Conservation (phyloP, 2,888 invertebrate genomes). For the Erebia palarica region DNA sequence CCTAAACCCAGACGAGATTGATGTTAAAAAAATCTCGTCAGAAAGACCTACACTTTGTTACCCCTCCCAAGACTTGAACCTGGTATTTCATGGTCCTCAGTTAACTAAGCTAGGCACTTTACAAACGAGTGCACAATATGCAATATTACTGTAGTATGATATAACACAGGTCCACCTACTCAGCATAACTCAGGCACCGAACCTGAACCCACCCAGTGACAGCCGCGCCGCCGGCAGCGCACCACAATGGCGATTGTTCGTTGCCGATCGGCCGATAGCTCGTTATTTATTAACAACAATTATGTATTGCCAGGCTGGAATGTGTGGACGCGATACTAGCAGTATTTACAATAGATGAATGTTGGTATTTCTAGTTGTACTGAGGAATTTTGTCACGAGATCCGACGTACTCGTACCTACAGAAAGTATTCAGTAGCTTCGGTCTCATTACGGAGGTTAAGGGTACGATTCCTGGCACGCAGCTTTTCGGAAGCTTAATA, state of each 20-base stretch:
- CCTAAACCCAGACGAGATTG: no score
- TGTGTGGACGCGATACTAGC: constrained; percentile 42
- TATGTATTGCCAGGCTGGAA: constrained; percentile 44
- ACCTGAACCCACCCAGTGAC: constrained; percentile 62
- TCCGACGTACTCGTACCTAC: no score
- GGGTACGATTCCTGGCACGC: no score
- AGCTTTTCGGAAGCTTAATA: no score
- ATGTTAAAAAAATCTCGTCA: no score
- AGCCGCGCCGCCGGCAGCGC: constrained; percentile 65
- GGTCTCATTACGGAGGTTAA: no score
- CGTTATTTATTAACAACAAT: constrained; percentile 63
- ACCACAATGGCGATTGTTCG: constrained; percentile 76
- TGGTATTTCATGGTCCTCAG: no score
- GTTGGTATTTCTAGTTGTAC: not conserved
- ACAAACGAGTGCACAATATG: not conserved
- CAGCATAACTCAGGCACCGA: constrained; percentile 36
- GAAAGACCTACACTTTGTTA: no score
- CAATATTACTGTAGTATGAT: not conserved
- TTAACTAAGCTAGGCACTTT: no score
- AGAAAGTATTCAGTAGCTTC: no score
- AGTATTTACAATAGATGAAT: constrained; percentile 19
- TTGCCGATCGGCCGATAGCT: constrained; percentile 58
- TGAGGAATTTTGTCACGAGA: no score
- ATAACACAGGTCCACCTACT: not conserved
- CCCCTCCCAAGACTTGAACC: no score